Percentiles rank a stretch among this genome's conserved stretches.
Evolutionary conservation across 2,113 vertebrate genomes (phyloP).

Genomic region (Colistium nudipinnis): DNA sequence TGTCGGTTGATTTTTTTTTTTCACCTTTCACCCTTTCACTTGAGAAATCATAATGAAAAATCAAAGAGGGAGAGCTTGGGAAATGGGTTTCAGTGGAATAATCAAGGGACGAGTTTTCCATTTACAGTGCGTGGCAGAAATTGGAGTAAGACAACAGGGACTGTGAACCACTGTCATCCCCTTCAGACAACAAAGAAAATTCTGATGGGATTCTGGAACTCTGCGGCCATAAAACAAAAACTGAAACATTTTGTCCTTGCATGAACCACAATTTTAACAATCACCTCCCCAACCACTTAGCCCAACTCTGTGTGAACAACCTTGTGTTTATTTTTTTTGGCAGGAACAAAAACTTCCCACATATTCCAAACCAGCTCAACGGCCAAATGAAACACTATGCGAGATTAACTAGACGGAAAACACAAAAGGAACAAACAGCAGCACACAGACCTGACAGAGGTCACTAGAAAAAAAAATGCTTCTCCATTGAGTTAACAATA

Average conservation of each 20-base stretch:
- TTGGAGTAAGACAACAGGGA: background rate
- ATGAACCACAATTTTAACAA: background rate
- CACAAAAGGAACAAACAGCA: too few species aligned
- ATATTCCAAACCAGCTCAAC: background rate
- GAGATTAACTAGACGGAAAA: background rate
- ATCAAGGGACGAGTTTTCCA: background rate
- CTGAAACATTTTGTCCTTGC: background rate
- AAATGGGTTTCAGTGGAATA: background rate
- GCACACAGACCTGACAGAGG: too few species aligned
- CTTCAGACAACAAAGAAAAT: background rate
- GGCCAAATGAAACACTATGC: background rate
- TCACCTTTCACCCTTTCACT: too few species aligned
- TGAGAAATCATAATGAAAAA: too few species aligned
- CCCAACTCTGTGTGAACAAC: background rate
- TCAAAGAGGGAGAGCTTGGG: background rate
- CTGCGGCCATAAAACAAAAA: background rate
- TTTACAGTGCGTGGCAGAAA: background rate
- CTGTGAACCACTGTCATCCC: background rate
- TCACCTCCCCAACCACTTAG: background rate
- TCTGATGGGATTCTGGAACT: background rate
- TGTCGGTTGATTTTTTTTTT: conserved; percentile 23
- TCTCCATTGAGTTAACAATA: too few species aligned
- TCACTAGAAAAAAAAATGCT: too few species aligned
- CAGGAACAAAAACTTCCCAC: background rate
- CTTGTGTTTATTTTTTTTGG: conserved; percentile 2